A percentile compares a stretch with the other conserved stretches of the same genome.
Evolutionary conservation across 1,140 invertebrate species (phyloP).

Genomic region (Drosophila navojoa): DNA sequence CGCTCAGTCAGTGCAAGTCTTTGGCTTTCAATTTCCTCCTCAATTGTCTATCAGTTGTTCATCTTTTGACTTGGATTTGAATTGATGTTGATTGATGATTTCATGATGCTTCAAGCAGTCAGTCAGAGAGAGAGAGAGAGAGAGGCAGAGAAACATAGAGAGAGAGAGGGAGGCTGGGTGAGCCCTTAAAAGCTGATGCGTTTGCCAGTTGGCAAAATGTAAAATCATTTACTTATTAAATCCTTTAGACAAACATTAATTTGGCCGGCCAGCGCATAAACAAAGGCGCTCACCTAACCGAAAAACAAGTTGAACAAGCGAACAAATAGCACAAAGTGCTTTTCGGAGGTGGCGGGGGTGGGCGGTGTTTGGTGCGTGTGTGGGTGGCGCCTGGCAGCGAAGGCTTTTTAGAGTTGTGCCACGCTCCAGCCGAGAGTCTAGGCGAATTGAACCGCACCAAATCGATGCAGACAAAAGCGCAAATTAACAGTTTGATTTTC

Average conservation of each 20-base stretch:
- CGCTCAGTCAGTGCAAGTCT: not conserved
- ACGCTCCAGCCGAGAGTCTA: conserved; percentile 18
- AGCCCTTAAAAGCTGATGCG: not conserved
- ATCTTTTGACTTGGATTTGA: conserved; percentile 50
- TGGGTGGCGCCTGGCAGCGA: not conserved
- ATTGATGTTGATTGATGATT: conserved; percentile 60
- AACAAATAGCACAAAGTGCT: conserved; percentile 69
- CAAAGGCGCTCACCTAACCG: conserved; percentile 65
- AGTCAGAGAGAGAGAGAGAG: not conserved
- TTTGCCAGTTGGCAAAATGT: conserved; percentile 38
- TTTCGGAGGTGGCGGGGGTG: conserved; percentile 29
- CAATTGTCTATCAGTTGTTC: conserved; percentile 46
- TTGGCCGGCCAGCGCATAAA: conserved; percentile 63
- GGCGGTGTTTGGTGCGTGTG: not conserved
- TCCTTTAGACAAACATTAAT: conserved; percentile 78
- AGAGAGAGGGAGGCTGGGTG: not conserved
- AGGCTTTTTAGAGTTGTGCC: not conserved
- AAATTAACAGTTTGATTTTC: conserved; percentile 82
- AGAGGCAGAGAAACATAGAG: no score
- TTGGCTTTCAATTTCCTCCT: conserved; percentile 42
- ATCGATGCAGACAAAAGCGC: conserved; percentile 73
- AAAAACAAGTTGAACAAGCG: conserved; percentile 52
- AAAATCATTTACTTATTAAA: conserved; percentile 82
- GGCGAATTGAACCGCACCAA: conserved; percentile 27
- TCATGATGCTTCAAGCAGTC: conserved; percentile 5